A percentile compares a stretch with the other conserved stretches of the same genome.
Conservation (phyloP, 2,113 vertebrate genomes). For the Mastomys natalensis region DNA sequence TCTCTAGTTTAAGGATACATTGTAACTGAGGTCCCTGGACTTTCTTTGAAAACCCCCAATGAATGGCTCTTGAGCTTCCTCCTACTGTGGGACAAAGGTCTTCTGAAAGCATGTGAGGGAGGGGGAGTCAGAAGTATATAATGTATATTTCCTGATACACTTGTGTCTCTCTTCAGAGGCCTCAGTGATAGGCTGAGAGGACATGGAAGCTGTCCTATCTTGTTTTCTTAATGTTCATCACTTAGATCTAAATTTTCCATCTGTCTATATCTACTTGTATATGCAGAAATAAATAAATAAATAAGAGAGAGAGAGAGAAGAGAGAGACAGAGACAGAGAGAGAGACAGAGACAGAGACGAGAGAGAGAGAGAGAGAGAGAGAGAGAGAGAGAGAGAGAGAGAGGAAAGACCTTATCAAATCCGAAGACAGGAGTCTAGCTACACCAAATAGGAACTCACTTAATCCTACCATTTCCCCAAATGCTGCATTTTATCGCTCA, state of each 20-base stretch:
- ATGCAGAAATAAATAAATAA: neutral
- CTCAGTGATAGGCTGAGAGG: neutral
- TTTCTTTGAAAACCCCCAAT: neutral
- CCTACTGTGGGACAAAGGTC: neutral
- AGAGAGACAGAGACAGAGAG: neutral
- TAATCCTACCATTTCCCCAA: neutral
- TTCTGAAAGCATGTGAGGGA: neutral
- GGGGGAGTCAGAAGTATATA: neutral
- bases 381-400: too few species aligned
- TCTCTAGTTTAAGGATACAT: neutral
- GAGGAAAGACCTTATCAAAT: neutral
- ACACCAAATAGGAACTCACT: conserved; percentile 20
- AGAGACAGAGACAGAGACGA: neutral
- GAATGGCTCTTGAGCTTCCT: neutral
- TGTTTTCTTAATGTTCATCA: conserved; percentile 40
- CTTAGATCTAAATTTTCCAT: neutral
- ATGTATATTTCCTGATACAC: neutral
- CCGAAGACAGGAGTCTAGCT: neutral
- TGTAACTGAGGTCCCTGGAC: neutral
- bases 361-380: neutral
- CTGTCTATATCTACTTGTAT: neutral
- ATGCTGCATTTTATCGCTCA: neutral
- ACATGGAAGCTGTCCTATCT: neutral
- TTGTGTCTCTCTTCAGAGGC: neutral
- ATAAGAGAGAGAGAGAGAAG: neutral